These are phyloP conservation scores for Blennius ocellaris DNA, from an alignment of 2,113 vertebrate species.

Conservation along the genomic window DNA sequence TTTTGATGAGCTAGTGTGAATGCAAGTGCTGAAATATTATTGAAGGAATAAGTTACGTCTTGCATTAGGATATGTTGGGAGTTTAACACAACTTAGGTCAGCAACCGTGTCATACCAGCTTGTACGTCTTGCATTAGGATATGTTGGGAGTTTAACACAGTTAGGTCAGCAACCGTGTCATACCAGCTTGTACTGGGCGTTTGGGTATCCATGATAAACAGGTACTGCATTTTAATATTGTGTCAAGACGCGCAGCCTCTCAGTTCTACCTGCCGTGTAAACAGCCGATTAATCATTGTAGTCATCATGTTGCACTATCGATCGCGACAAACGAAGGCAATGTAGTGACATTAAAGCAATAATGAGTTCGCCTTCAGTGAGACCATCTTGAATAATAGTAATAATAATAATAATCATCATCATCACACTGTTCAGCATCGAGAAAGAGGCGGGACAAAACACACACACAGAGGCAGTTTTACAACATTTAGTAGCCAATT, in stretches of 20 bases:
- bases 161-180: constrained; percentile 13
- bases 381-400: neutral
- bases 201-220: constrained; percentile 27
- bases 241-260: constrained; percentile 21
- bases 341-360: constrained; percentile 31
- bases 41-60: too few relatives aligned
- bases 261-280: constrained; percentile 30
- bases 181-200: constrained; percentile 27
- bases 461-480: constrained; percentile 7
- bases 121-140: neutral
- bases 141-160: neutral
- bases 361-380: constrained; percentile 2
- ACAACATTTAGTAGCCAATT: constrained; percentile 67
- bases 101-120: constrained; percentile 18
- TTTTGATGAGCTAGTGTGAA: too few relatives aligned
- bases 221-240: constrained; percentile 22
- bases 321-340: constrained; percentile 15
- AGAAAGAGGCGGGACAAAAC: neutral
- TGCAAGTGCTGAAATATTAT: too few relatives aligned
- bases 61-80: neutral
- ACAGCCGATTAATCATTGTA: constrained; percentile 29
- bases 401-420: neutral
- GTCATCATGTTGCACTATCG: constrained; percentile 32
- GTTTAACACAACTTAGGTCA: neutral
- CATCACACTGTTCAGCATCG: neutral